A percentile compares a stretch with the other conserved stretches of the same genome.
phyloP scores from a whole-genome alignment of 2,797 vertebrate species.

The Hybognathus amarus region DNA sequence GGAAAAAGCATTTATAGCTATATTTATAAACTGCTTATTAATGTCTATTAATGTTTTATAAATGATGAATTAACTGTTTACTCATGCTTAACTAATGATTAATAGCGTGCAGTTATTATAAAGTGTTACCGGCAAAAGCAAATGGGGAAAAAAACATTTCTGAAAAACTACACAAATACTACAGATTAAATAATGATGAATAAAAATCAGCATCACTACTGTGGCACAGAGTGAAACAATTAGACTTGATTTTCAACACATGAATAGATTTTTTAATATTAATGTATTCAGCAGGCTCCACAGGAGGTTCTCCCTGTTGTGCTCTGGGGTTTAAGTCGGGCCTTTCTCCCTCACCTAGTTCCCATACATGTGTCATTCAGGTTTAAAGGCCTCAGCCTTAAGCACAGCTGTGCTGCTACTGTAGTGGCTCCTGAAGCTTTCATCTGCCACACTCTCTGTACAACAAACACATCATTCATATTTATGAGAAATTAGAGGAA shows the following conservation, averaged over 20 bases:
- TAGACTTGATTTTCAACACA: constrained; percentile 42
- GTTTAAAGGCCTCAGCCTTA: constrained; percentile 33
- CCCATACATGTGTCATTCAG: constrained; percentile 5
- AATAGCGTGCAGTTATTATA: too few relatives aligned
- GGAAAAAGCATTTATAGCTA: too few relatives aligned
- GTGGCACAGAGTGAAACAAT: not conserved
- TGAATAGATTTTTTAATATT: constrained; percentile 45
- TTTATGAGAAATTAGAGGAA: constrained; percentile 42
- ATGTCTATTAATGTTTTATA: too few relatives aligned
- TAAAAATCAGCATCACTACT: constrained; percentile 7
- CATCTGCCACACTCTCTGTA: constrained; percentile 18
- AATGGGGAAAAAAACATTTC: not conserved
- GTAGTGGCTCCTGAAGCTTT: constrained; percentile 19
- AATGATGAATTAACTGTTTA: too few relatives aligned
- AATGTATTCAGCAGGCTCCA: constrained; percentile 30
- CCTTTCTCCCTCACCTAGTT: constrained; percentile 13
- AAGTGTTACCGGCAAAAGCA: too few relatives aligned
- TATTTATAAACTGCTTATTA: too few relatives aligned
- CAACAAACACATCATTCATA: constrained; percentile 44
- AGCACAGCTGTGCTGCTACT: constrained; percentile 6
- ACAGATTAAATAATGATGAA: constrained; percentile 6
- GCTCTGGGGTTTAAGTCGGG: not conserved
- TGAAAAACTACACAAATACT: not conserved
- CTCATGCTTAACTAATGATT: too few relatives aligned
- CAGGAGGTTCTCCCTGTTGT: constrained; percentile 6